phyloP scores from a whole-genome alignment of 2,888 invertebrate genomes.

The Apeira syringaria region DNA sequence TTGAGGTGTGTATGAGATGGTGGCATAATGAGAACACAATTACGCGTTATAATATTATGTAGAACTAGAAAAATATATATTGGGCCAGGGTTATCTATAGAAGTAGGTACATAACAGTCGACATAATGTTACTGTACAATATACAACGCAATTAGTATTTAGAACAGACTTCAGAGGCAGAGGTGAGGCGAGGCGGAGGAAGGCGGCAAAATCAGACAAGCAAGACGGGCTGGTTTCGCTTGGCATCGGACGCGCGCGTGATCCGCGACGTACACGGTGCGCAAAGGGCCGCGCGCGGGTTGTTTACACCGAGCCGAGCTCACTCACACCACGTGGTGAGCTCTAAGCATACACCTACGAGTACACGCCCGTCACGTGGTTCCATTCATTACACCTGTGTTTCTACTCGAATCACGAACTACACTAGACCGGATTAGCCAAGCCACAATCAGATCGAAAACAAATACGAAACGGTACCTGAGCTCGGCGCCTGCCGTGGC shows the following conservation, averaged over 20 bases:
- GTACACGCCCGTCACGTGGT: conserved; percentile 68
- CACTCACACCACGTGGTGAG: conserved; percentile 72
- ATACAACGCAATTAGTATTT: no score
- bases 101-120: no score
- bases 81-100: no score
- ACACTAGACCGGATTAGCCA: conserved; percentile 49
- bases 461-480: conserved; percentile 71
- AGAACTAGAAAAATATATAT: no score
- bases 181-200: conserved; percentile 6
- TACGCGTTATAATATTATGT: no score
- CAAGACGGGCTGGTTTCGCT: conserved; percentile 25
- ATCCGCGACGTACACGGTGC: conserved; percentile 24
- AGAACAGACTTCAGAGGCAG: not conserved
- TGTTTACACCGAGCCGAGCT: conserved; percentile 76
- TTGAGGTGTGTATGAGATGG: no score
- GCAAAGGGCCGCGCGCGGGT: conserved; percentile 46
- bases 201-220: conserved; percentile 16
- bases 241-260: conserved; percentile 17
- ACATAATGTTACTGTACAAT: no score
- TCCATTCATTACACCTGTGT: conserved; percentile 52
- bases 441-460: conserved; percentile 67
- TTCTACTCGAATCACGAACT: conserved; percentile 37
- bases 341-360: conserved; percentile 37
- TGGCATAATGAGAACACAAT: no score
- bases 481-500: conserved; percentile 76